Base-by-base conservation (phyloP, 2,797 vertebrate genomes). In the Phaenicophaeus curvirostris region DNA sequence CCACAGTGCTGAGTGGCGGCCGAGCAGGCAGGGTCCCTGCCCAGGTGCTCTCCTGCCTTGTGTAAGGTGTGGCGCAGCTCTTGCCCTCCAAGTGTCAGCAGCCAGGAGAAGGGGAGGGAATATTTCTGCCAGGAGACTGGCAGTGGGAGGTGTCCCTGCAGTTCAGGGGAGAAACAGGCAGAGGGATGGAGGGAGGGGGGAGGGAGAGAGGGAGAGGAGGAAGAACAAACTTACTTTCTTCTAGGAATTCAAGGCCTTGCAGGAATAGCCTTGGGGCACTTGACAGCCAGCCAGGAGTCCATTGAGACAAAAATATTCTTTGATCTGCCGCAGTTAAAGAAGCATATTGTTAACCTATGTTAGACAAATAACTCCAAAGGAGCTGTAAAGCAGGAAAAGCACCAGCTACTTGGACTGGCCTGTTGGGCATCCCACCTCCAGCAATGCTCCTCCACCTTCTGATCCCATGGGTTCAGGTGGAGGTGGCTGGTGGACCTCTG, bases 261-360 rank as follows among this genome's bases (percentile, higher is more conserved):
- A 89, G 72, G 90, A 84, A 65, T 92, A 92, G 72, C 93, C 91
- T 86, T 85, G 93, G 91, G 90, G 96, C 96, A 94, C 80, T 96
- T 95, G 95, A 95, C 85, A 96, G 90, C 84, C 94, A 94, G 94
- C 96, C 96, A 96, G 83, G 72, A 96, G 91, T 93, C 96, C 94
- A 96, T 90, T 91, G 95, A 96, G 95, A 96, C 96, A 87, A 96
- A 95, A 80, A 80, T 94, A 85, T 65, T 89, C 97, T 98, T 98
- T 98, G 97, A 98, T 98, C 95, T 95, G 71, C 94, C 69, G 91
- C 68, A 83, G 88, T 91, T 94, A 94, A 95, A 97, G 97, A 93
- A 59, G 89, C 96, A 97, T 96, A 96, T 96, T 96, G 97, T 96
- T 98, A 97, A 97, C 97, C 97, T 98, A 89, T 66, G 95, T 94